Conservation (phyloP, 2,113 vertebrate species). For the Neofelis nebulosa region DNA sequence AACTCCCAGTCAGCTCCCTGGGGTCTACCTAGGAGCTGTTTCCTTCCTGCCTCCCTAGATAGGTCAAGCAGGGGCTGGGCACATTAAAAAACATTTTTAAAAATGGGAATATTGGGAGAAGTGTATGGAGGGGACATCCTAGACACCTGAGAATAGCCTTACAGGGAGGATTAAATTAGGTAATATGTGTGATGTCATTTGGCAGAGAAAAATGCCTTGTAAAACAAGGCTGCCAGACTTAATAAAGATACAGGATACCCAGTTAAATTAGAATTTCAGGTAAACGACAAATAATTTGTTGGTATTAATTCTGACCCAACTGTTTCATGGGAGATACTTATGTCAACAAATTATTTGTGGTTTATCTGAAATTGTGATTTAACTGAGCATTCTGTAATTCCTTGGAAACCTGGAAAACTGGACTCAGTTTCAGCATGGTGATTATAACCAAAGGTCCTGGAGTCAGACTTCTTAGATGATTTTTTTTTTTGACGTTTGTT, state of each 20-base stretch:
- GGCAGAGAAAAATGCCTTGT: background rate
- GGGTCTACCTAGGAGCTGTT: background rate
- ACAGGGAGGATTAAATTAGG: background rate
- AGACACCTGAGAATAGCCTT: background rate
- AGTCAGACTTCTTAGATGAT: background rate
- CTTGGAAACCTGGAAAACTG: background rate
- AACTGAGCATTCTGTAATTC: background rate
- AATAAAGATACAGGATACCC: background rate
- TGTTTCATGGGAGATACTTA: background rate
- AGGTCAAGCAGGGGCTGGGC: background rate
- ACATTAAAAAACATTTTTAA: background rate
- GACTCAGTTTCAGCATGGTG: background rate
- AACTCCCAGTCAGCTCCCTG: background rate
- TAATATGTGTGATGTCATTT: background rate
- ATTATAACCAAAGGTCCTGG: background rate
- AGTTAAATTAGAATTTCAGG: constrained; percentile 10
- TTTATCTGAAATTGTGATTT: constrained; percentile 6
- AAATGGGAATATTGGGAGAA: background rate
- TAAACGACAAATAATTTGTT: constrained; percentile 1
- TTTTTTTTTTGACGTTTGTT: too few relatives aligned
- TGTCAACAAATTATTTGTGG: background rate
- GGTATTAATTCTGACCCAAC: background rate
- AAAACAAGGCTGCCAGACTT: background rate
- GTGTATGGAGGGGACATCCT: background rate
- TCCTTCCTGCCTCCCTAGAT: background rate